These are phyloP conservation scores for Coronaproctus castanopsis DNA, from an alignment of 2,888 invertebrate species.

Conservation along the genomic window DNA sequence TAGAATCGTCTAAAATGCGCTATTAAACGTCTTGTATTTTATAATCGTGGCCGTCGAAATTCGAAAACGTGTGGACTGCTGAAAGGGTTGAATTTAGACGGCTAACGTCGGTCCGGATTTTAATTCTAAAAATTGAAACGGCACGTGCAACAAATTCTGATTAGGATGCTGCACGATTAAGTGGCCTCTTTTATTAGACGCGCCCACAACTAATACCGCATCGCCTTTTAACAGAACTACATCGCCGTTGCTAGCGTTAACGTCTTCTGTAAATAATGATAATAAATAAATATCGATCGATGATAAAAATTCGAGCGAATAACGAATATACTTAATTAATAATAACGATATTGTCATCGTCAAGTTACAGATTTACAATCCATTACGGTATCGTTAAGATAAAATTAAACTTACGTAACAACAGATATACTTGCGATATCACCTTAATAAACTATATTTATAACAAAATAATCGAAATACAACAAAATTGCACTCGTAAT, in stretches of 20 bases:
- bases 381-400: no score
- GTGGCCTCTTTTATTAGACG: slow-evolving; percentile 67
- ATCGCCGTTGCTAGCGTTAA: slow-evolving; percentile 27
- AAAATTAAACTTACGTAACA: no score
- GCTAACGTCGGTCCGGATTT: slow-evolving; percentile 30
- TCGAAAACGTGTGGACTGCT: no score
- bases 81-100: no score
- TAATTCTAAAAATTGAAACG: slow-evolving; percentile 63
- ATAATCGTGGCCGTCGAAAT: no score
- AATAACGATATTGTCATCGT: slow-evolving; percentile 29
- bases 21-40: no score
- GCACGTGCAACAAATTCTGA: slow-evolving; percentile 46
- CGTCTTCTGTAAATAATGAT: slow-evolving; percentile 26
- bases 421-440: no score
- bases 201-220: slow-evolving; percentile 67
- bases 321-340: not conserved
- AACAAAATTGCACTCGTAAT: no score
- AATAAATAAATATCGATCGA: not conserved
- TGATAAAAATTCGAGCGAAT: not conserved
- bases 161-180: slow-evolving; percentile 65
- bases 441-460: no score
- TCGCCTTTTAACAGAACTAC: slow-evolving; percentile 57
- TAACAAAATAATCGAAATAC: no score
- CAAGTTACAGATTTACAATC: slow-evolving; percentile 78
- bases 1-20: no score